Percentiles rank a stretch among this genome's conserved stretches.
phyloP scores from a whole-genome alignment of 2,797 vertebrate species.

The Coreius guichenoti region DNA sequence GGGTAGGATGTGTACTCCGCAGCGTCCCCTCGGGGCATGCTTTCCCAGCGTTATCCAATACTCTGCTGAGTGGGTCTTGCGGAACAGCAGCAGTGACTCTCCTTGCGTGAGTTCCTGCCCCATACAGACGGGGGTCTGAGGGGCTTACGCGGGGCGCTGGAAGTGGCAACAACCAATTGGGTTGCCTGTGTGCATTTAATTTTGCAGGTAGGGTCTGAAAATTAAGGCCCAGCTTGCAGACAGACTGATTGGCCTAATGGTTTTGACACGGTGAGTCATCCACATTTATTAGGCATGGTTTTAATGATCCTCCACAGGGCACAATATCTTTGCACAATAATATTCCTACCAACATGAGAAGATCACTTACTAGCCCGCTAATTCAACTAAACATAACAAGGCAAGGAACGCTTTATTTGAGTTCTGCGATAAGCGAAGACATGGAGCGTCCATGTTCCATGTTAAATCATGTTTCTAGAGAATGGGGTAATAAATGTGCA shows the following conservation, averaged over 20 bases:
- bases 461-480: conserved; percentile 53
- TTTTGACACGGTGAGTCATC: conserved; percentile 57
- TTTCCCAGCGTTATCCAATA: no score
- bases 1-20: no score
- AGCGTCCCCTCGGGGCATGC: no score
- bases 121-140: no score
- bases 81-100: no score
- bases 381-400: conserved; percentile 57
- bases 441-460: conserved; percentile 29
- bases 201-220: conserved; percentile 31
- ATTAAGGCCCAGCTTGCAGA: conserved; percentile 28
- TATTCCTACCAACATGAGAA: conserved; percentile 27
- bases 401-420: conserved; percentile 33
- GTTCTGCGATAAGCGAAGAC: conserved; percentile 21
- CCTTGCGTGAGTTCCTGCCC: no score
- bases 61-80: no score
- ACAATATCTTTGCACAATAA: conserved; percentile 50
- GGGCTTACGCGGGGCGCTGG: no score
- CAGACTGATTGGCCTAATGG: conserved; percentile 56
- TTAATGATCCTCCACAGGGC: conserved; percentile 58
- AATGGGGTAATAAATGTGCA: conserved; percentile 46
- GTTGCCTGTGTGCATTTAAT: neutral
- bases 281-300: conserved; percentile 56
- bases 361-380: conserved; percentile 42
- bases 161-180: no score